Conservation (phyloP, 2,797 vertebrate genomes). For the Mus minutoides region DNA sequence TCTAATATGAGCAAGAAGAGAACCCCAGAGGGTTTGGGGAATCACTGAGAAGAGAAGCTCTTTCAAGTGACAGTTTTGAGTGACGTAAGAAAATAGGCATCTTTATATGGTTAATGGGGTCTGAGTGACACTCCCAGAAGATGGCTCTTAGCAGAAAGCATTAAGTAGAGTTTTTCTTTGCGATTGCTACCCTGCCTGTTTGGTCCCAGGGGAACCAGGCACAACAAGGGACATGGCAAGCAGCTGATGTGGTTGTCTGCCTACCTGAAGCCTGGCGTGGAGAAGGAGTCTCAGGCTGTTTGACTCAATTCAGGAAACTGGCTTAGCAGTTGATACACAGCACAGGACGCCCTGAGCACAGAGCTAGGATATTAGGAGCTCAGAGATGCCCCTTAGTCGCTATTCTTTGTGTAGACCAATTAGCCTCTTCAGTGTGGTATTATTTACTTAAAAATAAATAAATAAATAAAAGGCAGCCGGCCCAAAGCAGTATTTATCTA, state of each 20-base stretch:
- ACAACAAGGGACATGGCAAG: not conserved
- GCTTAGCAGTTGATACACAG: not conserved
- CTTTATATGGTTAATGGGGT: not conserved
- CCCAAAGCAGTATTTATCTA: conserved; percentile 1
- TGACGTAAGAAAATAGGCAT: not conserved
- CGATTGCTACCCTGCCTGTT: not conserved
- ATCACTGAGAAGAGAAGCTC: not conserved
- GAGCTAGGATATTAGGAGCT: not conserved
- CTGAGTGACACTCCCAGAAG: not conserved
- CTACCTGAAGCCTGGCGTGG: not conserved
- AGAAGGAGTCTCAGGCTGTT: not conserved
- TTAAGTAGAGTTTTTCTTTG: not conserved
- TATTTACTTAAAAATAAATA: not conserved
- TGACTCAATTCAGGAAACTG: not conserved
- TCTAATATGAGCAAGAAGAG: not conserved
- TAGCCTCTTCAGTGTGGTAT: not conserved
- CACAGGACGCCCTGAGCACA: not conserved
- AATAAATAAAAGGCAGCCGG: not conserved
- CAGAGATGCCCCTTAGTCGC: not conserved
- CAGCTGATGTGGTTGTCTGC: not conserved
- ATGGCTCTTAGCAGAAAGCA: not conserved
- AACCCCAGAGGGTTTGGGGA: not conserved
- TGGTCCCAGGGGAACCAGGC: not conserved
- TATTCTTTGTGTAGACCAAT: not conserved
- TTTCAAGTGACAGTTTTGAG: conserved; percentile 2